A percentile compares a stretch with the other conserved stretches of the same genome.
Evolutionary conservation across 2,113 vertebrate genomes (phyloP).

Genomic region (Craseonycteris thonglongyai): DNA sequence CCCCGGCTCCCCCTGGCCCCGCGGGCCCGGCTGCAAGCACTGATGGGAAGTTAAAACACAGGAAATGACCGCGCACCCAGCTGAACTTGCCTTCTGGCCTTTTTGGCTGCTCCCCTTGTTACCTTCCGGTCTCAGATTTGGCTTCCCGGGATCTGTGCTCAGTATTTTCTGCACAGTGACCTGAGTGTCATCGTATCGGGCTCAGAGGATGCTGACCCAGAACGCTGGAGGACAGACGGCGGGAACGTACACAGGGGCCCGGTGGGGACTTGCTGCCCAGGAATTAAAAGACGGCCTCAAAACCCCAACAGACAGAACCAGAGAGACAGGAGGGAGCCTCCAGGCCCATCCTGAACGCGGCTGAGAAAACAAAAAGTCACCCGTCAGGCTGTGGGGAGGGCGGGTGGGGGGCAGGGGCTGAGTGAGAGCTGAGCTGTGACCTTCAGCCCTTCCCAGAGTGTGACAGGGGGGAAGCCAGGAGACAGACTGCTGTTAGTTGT

Average conservation of each 20-base stretch:
- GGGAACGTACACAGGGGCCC: neutral
- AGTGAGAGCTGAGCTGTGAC: neutral
- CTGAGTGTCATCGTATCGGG: neutral
- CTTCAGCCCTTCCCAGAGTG: neutral
- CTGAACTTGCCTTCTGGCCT: slow-evolving; percentile 25
- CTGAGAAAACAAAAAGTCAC: neutral
- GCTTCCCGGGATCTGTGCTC: neutral
- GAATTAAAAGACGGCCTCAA: neutral
- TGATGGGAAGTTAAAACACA: neutral
- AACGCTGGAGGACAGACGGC: neutral
- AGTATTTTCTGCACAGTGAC: neutral
- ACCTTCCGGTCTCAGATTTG: slow-evolving; percentile 16
- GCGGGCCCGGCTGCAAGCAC: neutral
- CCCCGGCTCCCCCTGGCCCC: neutral
- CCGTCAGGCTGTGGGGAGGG: accelerated
- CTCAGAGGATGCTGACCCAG: neutral
- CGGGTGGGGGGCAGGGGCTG: no score
- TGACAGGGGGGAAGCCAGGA: no score
- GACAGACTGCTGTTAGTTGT: neutral
- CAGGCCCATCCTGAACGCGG: no score
- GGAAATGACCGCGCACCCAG: slow-evolving; percentile 40
- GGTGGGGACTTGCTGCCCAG: neutral
- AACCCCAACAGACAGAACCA: neutral
- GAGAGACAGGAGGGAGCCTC: neutral
- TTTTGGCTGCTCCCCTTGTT: slow-evolving; percentile 33